Base-by-base conservation (phyloP, 1,140 invertebrate genomes). In the Philopotamus ludificatus region DNA sequence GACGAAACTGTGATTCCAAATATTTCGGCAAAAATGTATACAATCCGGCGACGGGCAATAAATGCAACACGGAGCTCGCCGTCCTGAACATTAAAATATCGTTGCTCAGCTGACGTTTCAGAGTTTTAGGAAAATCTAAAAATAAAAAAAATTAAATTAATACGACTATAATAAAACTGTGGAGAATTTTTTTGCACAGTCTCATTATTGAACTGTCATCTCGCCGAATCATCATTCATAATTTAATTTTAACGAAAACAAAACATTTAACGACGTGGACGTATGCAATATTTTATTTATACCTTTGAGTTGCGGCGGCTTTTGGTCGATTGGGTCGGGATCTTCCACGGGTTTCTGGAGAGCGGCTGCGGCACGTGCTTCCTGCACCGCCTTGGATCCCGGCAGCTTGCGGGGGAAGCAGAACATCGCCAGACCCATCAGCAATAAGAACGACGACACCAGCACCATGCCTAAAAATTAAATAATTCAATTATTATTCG, bases 11-110 rank as follows among this genome's bases (percentile, higher is more conserved):
- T 49, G 88, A 90, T 81, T 96, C 93, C 67, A 97, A 79, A 77
- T 95, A 97, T 77, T 97, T 97, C 50, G 94, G 94, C 71, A 96
- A 81, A 78, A 96, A 97, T 42, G 93, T 94, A 77, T 95, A 95
- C 7, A 95, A 82, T 2, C 93, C 94, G 60, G 92, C 91, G 69
- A 95, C 93, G 41, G 93, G 93, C 72, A 96, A 82, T 71, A 96
- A 86, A 73, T 95, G 92, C 7, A 97, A 82, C 15, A 96, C 93
- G 59, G 88, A 93, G 68, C 89, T 92, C 2, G 92, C 91, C 8
- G 92, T 95, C 16, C 93, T 83, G 74, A 90, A 90, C 86, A 95
- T 91, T 21, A 96, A 83, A 66, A 97, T 93, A 73, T 94, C 90
- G 74, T 96, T 96, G 66, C 86, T 90, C 21, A 97, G 74, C 71